A percentile compares a stretch with the other conserved stretches of the same genome.
Evolutionary conservation across 1,140 invertebrate genomes (phyloP).

Genomic region (Galendromus occidentalis): DNA sequence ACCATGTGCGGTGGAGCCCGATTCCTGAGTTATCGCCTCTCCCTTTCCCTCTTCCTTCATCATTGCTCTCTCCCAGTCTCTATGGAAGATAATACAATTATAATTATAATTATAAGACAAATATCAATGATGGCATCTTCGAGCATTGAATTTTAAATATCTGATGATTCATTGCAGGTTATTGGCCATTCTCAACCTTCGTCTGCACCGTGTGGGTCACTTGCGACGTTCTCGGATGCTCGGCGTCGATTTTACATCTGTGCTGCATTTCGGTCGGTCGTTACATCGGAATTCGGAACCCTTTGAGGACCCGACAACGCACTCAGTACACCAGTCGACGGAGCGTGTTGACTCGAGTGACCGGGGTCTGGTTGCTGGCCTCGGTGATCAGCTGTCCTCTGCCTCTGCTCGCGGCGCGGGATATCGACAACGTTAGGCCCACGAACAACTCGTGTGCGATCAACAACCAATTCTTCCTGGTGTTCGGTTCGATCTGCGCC

Average conservation of each 20-base stretch:
- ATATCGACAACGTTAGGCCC: conserved; percentile 53
- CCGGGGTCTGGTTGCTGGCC: conserved; percentile 59
- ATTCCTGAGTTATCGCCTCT: no score
- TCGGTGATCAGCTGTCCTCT: conserved; percentile 69
- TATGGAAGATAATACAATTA: no score
- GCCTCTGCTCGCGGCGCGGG: conserved; percentile 50
- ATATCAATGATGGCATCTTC: no score
- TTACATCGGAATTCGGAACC: conserved; percentile 74
- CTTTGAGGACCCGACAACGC: conserved; percentile 50
- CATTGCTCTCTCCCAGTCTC: no score
- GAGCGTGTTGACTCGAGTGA: conserved; percentile 56
- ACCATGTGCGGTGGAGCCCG: no score
- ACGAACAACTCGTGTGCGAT: conserved; percentile 51
- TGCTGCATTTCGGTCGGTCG: conserved; percentile 81
- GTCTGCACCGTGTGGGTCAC: conserved; percentile 86
- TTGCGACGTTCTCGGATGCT: conserved; percentile 81
- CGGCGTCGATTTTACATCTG: conserved; percentile 89
- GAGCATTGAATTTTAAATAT: no score
- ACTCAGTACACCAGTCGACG: conserved; percentile 43
- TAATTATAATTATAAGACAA: no score
- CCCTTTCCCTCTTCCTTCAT: no score
- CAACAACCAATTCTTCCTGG: conserved; percentile 63
- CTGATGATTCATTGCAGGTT: conserved; percentile 40
- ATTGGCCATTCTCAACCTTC: conserved; percentile 64
- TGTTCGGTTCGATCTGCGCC: conserved; percentile 73